A percentile compares a stretch with the other conserved stretches of the same genome.
phyloP scores from a whole-genome alignment of 2,797 vertebrate species.

The Arctocebus calabarensis region DNA sequence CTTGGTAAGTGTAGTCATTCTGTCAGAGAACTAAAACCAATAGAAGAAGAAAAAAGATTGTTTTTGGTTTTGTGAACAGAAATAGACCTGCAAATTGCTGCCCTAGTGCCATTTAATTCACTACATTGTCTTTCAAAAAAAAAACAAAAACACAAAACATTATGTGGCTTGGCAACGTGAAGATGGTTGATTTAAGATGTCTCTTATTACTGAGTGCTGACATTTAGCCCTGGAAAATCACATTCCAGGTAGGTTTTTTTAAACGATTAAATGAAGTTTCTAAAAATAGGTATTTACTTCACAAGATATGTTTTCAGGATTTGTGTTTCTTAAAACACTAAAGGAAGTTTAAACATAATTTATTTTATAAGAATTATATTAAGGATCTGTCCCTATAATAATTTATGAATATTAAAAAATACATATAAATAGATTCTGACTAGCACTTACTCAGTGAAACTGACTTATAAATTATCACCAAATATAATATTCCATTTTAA shows the following conservation, averaged over 20 bases:
- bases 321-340: neutral
- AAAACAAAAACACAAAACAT: neutral
- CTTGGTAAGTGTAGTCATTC: neutral
- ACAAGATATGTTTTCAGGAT: conserved; percentile 3
- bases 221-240: conserved; percentile 14
- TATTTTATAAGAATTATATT: neutral
- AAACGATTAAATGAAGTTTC: neutral
- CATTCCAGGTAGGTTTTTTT: neutral
- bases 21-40: conserved; percentile 35
- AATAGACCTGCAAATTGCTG: conserved; percentile 28
- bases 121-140: neutral
- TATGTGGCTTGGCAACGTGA: neutral
- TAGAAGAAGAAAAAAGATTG: neutral
- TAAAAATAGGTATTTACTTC: neutral
- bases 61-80: neutral
- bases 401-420: neutral
- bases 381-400: neutral
- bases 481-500: neutral
- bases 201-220: neutral
- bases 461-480: neutral
- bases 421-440: neutral
- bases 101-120: neutral
- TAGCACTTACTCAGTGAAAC: neutral
- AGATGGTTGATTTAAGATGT: neutral
- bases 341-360: neutral